A percentile compares a stretch with the other conserved stretches of the same genome.
Evolutionary conservation across 2,888 invertebrate genomes (phyloP).

Genomic region (Hypena proboscidalis): DNA sequence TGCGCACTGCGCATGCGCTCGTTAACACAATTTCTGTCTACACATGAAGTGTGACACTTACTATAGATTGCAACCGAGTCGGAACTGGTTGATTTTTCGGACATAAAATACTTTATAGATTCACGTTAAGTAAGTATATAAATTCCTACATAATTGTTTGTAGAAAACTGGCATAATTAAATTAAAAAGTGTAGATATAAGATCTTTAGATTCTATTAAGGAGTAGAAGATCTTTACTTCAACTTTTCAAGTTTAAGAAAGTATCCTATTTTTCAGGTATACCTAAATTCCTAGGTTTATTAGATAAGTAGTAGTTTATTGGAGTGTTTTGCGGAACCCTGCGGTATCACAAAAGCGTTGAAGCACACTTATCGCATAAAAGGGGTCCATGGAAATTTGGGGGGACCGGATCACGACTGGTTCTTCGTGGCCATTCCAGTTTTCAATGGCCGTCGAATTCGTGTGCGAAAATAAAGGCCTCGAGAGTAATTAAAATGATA

Average conservation of each 20-base stretch:
- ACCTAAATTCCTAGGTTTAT: no score
- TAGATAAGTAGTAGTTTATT: no score
- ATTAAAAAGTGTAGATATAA: no score
- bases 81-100: not conserved
- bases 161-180: no score
- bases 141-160: no score
- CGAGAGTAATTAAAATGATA: no score
- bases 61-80: not conserved
- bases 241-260: no score
- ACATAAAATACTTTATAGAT: no score
- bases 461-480: not conserved
- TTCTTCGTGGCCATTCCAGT: constrained; percentile 27
- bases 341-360: constrained; percentile 14
- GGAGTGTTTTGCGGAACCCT: not conserved
- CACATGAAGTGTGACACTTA: constrained; percentile 28
- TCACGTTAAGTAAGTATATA: no score
- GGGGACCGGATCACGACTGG: constrained; percentile 26
- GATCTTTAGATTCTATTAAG: no score
- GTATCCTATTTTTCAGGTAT: no score
- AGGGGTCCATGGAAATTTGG: constrained; percentile 17
- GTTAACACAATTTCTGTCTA: constrained; percentile 43
- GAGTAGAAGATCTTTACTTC: no score
- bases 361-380: constrained; percentile 10
- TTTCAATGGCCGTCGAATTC: constrained; percentile 13
- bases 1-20: constrained; percentile 29